Conservation (phyloP, 1,140 invertebrate species). For the Aleiodes sp. region DNA sequence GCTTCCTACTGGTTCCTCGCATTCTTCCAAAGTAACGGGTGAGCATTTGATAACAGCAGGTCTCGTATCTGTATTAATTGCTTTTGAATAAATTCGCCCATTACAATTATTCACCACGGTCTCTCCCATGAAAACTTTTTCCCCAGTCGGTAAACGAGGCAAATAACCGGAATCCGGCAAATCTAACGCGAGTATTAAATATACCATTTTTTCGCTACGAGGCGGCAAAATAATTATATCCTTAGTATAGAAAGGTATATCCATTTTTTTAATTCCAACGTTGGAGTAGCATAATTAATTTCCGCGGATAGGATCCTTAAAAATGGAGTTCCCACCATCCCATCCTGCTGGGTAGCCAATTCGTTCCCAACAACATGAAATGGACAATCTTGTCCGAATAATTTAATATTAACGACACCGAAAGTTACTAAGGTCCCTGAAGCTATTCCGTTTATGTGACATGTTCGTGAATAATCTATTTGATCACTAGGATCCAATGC, state of each 20-base stretch:
- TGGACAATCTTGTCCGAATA: not conserved
- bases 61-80: not conserved
- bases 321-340: not conserved
- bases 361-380: not conserved
- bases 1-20: not conserved
- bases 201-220: too few species aligned
- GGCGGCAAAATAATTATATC: not conserved
- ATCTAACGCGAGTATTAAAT: too few species aligned
- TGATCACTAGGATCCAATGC: not conserved
- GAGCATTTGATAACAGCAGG: not conserved
- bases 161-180: too few species aligned
- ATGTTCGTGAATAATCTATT: not conserved
- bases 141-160: too few species aligned
- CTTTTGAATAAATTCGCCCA: not conserved
- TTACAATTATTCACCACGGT: too few species aligned
- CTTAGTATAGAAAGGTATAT: not conserved
- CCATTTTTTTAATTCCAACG: not conserved
- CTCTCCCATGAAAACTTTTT: too few species aligned
- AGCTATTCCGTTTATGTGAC: not conserved
- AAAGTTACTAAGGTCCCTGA: not conserved
- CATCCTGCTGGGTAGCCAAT: not conserved
- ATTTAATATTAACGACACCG: not conserved
- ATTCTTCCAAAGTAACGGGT: not conserved
- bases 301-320: not conserved
- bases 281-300: not conserved